Percentiles rank a stretch among this genome's conserved stretches.
Conservation (phyloP, 2,797 vertebrate genomes). For the Tapirus indicus region DNA sequence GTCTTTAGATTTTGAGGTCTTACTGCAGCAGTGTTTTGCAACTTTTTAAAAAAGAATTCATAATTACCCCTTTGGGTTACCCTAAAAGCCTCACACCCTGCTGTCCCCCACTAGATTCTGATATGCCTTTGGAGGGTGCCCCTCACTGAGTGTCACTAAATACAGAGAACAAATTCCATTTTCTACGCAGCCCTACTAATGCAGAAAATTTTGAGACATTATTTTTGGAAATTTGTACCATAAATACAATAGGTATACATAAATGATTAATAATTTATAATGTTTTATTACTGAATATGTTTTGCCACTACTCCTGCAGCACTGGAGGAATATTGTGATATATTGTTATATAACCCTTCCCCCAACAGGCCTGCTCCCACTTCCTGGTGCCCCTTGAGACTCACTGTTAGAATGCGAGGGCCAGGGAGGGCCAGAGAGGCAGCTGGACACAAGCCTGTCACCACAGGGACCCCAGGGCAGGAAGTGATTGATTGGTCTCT, state of each 20-base stretch:
- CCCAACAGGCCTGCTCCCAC: not conserved
- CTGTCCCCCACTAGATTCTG: not conserved
- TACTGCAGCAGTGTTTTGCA: not conserved
- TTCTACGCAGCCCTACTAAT: not conserved
- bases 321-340: not conserved
- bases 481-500: slow-evolving; percentile 41
- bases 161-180: not conserved
- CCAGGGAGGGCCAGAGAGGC: not conserved
- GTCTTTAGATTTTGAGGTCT: not conserved
- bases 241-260: not conserved
- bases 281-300: not conserved
- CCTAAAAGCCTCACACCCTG: not conserved
- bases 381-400: not conserved
- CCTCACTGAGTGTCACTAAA: not conserved
- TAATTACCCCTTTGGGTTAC: not conserved
- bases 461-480: slow-evolving; percentile 61
- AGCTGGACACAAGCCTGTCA: slow-evolving; percentile 66
- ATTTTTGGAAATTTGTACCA: not conserved
- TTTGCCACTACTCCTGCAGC: not conserved
- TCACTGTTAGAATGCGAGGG: not conserved
- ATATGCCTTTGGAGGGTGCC: not conserved
- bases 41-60: not conserved
- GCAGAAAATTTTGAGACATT: slow-evolving; percentile 1
- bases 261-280: not conserved
- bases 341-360: not conserved